These are phyloP conservation scores for Alauda arvensis DNA, from an alignment of 2,797 vertebrate species.

Conservation along the genomic window DNA sequence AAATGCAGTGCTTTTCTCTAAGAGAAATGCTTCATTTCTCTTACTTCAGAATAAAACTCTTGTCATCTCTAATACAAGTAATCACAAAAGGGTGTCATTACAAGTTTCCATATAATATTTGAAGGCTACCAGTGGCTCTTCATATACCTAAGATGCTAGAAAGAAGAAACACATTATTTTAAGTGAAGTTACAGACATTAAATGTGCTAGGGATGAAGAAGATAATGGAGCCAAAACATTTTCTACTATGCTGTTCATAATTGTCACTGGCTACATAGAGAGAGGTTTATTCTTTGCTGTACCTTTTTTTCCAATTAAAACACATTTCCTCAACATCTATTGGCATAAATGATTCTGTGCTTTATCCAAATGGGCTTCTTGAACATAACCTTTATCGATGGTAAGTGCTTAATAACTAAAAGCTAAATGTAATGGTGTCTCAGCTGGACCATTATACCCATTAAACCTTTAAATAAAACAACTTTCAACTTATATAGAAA, in stretches of 20 bases:
- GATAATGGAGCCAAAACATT: background rate
- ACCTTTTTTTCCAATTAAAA: background rate
- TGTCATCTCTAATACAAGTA: background rate
- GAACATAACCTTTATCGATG: background rate
- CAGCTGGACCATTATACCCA: background rate
- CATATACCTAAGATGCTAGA: background rate
- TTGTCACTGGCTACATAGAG: background rate
- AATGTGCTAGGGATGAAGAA: background rate
- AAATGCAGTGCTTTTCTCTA: background rate
- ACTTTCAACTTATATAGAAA: background rate
- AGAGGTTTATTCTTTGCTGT: background rate
- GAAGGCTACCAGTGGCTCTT: background rate
- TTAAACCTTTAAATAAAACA: background rate
- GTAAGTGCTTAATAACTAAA: constrained; percentile 9
- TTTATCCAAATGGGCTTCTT: constrained; percentile 12
- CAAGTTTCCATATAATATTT: background rate
- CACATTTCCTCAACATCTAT: background rate
- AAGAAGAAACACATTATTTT: background rate
- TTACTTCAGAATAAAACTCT: background rate
- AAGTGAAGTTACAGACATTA: background rate
- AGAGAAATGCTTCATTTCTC: background rate
- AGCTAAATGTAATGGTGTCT: background rate
- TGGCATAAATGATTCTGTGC: background rate
- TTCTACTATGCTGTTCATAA: background rate
- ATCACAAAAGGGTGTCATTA: background rate